Base-by-base conservation (phyloP, 1,140 invertebrate species). In the Colletes latitarsis region DNA sequence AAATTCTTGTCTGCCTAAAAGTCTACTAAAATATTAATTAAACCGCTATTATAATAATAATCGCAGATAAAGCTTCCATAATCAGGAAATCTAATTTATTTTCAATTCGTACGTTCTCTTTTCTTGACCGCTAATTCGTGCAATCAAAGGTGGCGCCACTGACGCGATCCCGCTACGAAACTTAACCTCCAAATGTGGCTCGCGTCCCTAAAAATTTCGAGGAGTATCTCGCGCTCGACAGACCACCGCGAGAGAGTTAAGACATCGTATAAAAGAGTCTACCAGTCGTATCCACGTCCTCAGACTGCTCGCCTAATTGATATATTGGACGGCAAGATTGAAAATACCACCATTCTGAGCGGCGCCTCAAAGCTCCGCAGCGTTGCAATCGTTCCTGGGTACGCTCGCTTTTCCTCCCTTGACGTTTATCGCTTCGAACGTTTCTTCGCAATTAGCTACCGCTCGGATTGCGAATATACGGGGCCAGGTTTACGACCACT, bases 381-480 rank as follows among this genome's bases (percentile, higher is more conserved):
- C 30, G 30, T 30, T 5, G 58, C 58, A 21, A 41, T 63, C 60
- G 14, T 17, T 9, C 15, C 60, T 39, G 30, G 60, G 41, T 8
- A 63, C 60, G 30, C 60, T 55, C 53, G 49, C 60, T 63, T 41
- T 41, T 63, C 60, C 60, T 63, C 60, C 60, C 30, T 14, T 41
- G 30, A 63, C 60, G 15, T 63, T 63, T 63, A 63, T 63, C 60
- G 60, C 15, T 21, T 49, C 60, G 60, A 63, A 30, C 39, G 39
- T 63, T 63, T 41, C 60, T 41, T 63, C 60, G 60, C 60, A 63
- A 63, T 63, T 63, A 63, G 60, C 30, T 39, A 12, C 21, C 60
- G 60, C 60, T 41, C 30, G 60, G 14, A 63, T 63, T 17, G 39
- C 60, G 60, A 41, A 63, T 63, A 63, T 41, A 41, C 39, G 30